phyloP scores from a whole-genome alignment of 2,797 vertebrate species.

The Vultur gryphus region DNA sequence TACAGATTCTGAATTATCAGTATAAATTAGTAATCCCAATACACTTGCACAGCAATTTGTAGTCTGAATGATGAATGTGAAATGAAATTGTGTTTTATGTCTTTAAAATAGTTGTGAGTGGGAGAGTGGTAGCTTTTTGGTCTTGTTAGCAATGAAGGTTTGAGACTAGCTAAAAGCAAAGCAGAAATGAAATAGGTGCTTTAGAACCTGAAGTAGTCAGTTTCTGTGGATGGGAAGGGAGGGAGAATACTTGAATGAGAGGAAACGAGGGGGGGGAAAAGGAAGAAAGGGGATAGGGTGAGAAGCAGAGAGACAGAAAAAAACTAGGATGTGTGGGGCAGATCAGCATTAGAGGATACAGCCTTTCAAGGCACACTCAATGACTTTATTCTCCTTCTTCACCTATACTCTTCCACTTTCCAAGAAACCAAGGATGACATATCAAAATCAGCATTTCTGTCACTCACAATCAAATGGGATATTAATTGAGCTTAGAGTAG shows the following conservation, averaged over 20 bases:
- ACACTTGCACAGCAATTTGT: not conserved
- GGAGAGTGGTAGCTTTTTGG: not conserved
- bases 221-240: not conserved
- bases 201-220: not conserved
- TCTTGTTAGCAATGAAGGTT: not conserved
- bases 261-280: not conserved
- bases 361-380: not conserved
- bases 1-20: not conserved
- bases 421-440: not conserved
- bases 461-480: not conserved
- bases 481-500: slow-evolving; percentile 13
- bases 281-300: not conserved
- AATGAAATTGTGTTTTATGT: not conserved
- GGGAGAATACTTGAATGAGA: not conserved
- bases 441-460: not conserved
- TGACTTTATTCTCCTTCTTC: not conserved
- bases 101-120: not conserved
- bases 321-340: not conserved
- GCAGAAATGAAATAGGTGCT: not conserved
- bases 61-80: not conserved
- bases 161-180: not conserved
- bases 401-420: not conserved
- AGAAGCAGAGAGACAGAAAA: not conserved
- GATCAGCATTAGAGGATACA: not conserved
- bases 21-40: not conserved